These are phyloP conservation scores for Netelia melanura DNA, from an alignment of 2,888 invertebrate species.

Conservation along the genomic window DNA sequence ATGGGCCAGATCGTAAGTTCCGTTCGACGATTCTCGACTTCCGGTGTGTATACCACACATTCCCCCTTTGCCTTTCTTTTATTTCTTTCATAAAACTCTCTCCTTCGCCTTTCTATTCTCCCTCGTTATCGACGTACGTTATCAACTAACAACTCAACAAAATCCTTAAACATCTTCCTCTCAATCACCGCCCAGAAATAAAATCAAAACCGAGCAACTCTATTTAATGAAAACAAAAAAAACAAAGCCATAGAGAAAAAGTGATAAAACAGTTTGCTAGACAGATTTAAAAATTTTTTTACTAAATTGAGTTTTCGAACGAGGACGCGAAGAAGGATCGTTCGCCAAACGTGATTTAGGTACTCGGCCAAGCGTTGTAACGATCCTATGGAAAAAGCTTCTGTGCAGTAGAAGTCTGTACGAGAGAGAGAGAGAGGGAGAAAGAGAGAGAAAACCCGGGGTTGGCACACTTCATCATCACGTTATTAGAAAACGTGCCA, in stretches of 20 bases:
- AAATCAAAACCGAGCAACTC: background rate
- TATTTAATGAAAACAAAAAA: background rate
- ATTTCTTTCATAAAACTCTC: constrained; percentile 36
- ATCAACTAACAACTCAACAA: no score
- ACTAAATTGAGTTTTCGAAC: constrained; percentile 20
- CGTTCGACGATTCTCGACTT: constrained; percentile 26
- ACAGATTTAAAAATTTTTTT: background rate
- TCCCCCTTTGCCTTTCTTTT: constrained; percentile 3
- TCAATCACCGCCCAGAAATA: background rate
- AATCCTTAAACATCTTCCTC: background rate
- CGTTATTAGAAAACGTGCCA: constrained; percentile 63
- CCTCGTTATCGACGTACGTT: no score
- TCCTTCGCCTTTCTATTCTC: background rate
- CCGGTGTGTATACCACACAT: no score
- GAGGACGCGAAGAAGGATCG: constrained; percentile 9
- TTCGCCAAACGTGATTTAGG: constrained; percentile 51
- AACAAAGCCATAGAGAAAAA: background rate
- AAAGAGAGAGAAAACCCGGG: constrained; percentile 6
- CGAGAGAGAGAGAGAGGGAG: background rate
- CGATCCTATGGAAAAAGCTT: constrained; percentile 12
- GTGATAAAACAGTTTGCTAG: background rate
- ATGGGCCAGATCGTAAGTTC: constrained; percentile 25
- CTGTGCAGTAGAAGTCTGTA: background rate
- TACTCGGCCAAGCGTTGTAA: constrained; percentile 12
- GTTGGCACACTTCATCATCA: constrained; percentile 61